Conservation (phyloP, 2,113 vertebrate species). For the Epinephelus moara region DNA sequence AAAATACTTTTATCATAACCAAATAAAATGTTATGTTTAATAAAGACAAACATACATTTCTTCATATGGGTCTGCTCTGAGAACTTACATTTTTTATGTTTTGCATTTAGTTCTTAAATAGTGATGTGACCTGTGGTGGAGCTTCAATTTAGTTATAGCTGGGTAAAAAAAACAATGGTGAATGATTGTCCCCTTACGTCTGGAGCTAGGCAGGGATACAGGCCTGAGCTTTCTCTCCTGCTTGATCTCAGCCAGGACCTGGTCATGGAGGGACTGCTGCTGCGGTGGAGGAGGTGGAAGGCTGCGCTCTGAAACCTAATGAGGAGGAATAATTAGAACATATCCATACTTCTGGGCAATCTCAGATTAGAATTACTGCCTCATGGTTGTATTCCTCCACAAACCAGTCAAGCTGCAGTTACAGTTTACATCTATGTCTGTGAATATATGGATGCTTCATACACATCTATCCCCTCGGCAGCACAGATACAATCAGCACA, state of each 20-base stretch:
- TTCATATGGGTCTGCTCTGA: no score
- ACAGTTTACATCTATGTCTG: no score
- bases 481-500: no score
- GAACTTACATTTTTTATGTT: no score
- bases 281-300: constrained; percentile 90
- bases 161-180: background rate
- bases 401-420: no score
- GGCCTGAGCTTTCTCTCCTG: constrained; percentile 92
- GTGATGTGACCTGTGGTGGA: background rate
- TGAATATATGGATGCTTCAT: no score
- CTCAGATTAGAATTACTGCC: background rate
- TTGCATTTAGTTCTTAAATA: background rate
- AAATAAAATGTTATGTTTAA: no score
- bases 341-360: background rate
- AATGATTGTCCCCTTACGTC: constrained; percentile 79
- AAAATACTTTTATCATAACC: no score
- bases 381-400: no score
- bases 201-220: constrained; percentile 77
- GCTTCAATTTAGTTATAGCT: background rate
- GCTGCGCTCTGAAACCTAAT: constrained; percentile 89
- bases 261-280: constrained; percentile 90
- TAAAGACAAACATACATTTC: no score
- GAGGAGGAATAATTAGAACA: background rate
- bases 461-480: no score
- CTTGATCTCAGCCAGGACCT: constrained; percentile 93